phyloP scores from a whole-genome alignment of 2,797 vertebrate genomes.

The Lutjanus argentimaculatus region DNA sequence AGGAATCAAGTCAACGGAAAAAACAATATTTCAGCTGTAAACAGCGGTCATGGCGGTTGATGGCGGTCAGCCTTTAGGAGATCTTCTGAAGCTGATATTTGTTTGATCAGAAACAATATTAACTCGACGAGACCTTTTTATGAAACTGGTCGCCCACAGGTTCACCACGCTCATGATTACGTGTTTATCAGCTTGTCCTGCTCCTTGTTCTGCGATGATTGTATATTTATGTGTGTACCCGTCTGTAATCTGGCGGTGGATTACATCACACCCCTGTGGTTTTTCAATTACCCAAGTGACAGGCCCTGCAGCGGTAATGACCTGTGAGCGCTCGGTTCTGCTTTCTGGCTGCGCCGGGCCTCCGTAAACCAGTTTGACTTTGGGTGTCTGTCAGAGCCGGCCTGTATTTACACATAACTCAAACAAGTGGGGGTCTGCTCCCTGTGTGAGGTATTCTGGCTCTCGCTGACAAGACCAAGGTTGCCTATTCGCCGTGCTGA shows the following conservation, averaged over 20 bases:
- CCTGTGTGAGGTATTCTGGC: slow-evolving; percentile 75
- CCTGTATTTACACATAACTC: slow-evolving; percentile 81
- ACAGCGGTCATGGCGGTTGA: slow-evolving; percentile 2
- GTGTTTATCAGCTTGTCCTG: slow-evolving; percentile 56
- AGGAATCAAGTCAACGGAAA: slow-evolving; percentile 16
- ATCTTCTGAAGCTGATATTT: slow-evolving; percentile 1
- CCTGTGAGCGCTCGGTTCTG: slow-evolving; percentile 79
- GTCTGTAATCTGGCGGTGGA: slow-evolving; percentile 70
- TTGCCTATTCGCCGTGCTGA: slow-evolving; percentile 40
- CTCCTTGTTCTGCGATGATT: slow-evolving; percentile 59
- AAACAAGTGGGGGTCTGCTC: slow-evolving; percentile 80
- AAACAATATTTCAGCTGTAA: slow-evolving; percentile 21
- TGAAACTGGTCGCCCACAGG: slow-evolving; percentile 22
- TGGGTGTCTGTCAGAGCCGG: slow-evolving; percentile 78
- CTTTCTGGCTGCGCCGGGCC: slow-evolving; percentile 68
- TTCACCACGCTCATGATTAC: slow-evolving; percentile 36
- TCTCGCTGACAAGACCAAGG: slow-evolving; percentile 74
- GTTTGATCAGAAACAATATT: slow-evolving; percentile 42
- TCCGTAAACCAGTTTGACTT: slow-evolving; percentile 83
- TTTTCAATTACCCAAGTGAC: slow-evolving; percentile 75
- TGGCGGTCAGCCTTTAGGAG: not conserved
- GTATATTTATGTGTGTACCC: slow-evolving; percentile 74
- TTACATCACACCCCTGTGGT: slow-evolving; percentile 79
- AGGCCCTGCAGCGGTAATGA: slow-evolving; percentile 76
- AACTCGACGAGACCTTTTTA: slow-evolving; percentile 12